Evolutionary conservation across 1,140 invertebrate genomes (phyloP).

Genomic region (Dreissena polymorpha): DNA sequence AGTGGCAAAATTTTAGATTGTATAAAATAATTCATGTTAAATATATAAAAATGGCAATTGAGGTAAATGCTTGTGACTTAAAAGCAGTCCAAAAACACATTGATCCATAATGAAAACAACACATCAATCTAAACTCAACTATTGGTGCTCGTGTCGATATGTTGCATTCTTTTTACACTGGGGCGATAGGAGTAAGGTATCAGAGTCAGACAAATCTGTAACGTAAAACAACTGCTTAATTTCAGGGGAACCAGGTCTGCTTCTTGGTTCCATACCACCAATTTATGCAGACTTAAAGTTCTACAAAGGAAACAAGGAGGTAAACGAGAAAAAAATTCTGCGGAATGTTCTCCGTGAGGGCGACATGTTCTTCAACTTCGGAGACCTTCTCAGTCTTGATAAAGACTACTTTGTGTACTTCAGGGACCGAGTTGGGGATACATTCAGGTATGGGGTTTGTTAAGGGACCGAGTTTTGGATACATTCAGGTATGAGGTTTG

Average conservation of each 20-base stretch:
- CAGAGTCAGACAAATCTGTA: too few species aligned
- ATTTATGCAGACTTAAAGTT: conserved; percentile 44
- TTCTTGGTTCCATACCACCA: conserved; percentile 49
- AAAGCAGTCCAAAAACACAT: neutral
- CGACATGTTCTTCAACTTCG: conserved; percentile 75
- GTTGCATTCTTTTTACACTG: too few species aligned
- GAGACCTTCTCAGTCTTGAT: conserved; percentile 76
- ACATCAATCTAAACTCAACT: too few species aligned
- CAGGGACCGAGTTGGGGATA: conserved; percentile 78
- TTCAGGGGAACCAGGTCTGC: conserved; percentile 71
- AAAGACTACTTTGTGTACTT: conserved; percentile 79
- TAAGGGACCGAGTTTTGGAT: too few species aligned
- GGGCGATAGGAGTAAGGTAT: too few species aligned
- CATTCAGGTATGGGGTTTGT: conserved; percentile 70
- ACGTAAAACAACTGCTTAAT: neutral
- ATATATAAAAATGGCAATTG: neutral
- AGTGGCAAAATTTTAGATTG: neutral
- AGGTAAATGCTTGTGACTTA: neutral
- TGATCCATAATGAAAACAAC: neutral
- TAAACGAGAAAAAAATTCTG: conserved; percentile 73
- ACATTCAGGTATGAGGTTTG: neutral
- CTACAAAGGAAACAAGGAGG: conserved; percentile 70
- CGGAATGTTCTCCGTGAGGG: conserved; percentile 70
- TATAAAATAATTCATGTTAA: neutral
- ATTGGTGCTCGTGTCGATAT: too few species aligned